Percentiles rank a stretch among this genome's conserved stretches.
phyloP scores from a whole-genome alignment of 2,797 vertebrate genomes.

The Periophthalmus magnuspinnatus region DNA sequence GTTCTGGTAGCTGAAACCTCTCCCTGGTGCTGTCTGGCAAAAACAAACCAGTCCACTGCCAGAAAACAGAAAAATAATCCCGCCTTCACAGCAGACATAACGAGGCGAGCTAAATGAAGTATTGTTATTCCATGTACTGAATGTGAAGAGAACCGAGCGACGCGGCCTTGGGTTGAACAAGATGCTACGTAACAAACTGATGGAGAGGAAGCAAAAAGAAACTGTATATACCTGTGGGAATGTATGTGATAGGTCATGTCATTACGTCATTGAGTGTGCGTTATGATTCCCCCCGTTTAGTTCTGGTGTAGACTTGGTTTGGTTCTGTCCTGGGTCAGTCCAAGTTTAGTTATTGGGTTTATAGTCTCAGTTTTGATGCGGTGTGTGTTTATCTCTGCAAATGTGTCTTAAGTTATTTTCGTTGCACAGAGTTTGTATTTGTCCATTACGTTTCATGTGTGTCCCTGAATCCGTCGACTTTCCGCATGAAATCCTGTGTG shows the following conservation, averaged over 20 bases:
- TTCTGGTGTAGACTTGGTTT: not conserved
- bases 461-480: too few relatives aligned
- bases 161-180: constrained; percentile 50
- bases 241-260: too few relatives aligned
- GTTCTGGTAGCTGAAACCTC: not conserved
- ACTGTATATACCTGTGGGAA: constrained; percentile 5
- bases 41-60: constrained; percentile 1
- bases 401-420: too few relatives aligned
- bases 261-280: too few relatives aligned
- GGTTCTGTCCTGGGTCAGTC: too few relatives aligned
- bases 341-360: too few relatives aligned
- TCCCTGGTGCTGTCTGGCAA: not conserved
- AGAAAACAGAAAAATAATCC: constrained; percentile 12
- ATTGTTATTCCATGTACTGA: constrained; percentile 18
- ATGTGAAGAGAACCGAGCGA: constrained; percentile 24
- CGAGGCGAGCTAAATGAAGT: constrained; percentile 29
- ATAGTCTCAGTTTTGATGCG: too few relatives aligned
- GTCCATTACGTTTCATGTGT: too few relatives aligned
- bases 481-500: too few relatives aligned
- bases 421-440: too few relatives aligned
- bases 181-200: constrained; percentile 38
- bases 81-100: constrained; percentile 16
- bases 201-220: constrained; percentile 29
- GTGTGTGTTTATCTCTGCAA: too few relatives aligned
- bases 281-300: not conserved